phyloP scores from a whole-genome alignment of 2,113 vertebrate genomes.

The Nerophis ophidion region DNA sequence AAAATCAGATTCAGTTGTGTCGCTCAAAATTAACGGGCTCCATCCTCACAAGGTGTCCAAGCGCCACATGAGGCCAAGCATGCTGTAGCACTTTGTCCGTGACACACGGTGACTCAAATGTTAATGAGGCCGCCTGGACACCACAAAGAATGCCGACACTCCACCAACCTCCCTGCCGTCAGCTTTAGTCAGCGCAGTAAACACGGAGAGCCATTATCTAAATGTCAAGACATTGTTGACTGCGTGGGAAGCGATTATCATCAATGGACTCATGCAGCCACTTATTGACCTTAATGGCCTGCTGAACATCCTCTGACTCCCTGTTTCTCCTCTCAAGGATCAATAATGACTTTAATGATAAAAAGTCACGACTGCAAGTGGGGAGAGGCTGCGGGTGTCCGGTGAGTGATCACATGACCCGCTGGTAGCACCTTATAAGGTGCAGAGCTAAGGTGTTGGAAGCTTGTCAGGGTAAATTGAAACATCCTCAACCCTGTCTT shows the following conservation, averaged over 20 bases:
- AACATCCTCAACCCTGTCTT: no score
- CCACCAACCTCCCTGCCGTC: slow-evolving; percentile 9
- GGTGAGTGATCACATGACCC: no score
- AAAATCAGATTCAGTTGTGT: slow-evolving; percentile 15
- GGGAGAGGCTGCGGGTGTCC: no score
- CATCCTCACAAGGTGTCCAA: slow-evolving; percentile 18
- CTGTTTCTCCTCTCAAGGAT: no score
- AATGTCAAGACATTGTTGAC: slow-evolving; percentile 21
- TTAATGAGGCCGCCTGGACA: slow-evolving; percentile 57
- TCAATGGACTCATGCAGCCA: background rate
- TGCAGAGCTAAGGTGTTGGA: no score
- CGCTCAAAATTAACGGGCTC: slow-evolving; percentile 34
- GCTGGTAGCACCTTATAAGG: no score
- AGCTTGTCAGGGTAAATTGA: no score
- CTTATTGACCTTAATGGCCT: background rate
- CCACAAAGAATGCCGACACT: slow-evolving; percentile 6
- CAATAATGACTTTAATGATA: no score
- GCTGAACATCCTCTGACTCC: no score
- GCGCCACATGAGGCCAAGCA: slow-evolving; percentile 36
- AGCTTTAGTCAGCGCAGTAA: slow-evolving; percentile 31
- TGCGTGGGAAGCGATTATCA: no score
- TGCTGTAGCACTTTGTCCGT: slow-evolving; percentile 33
- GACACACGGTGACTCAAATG: slow-evolving; percentile 74
- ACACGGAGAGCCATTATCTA: slow-evolving; percentile 14
- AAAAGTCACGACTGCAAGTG: no score